Base-by-base conservation (phyloP, 2,888 invertebrate genomes). In the Synergus itoensis region DNA sequence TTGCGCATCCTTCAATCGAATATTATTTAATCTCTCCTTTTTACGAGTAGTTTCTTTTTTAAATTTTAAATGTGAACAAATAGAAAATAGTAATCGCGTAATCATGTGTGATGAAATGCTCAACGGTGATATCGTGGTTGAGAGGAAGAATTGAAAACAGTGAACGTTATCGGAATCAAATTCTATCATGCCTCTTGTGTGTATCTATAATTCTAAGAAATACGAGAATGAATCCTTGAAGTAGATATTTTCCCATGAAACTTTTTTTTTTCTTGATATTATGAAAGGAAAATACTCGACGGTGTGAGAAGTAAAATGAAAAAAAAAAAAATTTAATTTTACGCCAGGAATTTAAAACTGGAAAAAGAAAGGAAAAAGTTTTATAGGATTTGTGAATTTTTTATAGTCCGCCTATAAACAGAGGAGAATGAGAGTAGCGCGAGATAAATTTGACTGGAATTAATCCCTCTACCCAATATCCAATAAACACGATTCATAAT, bases 371-470 rank as follows among this genome's bases (percentile, higher is more conserved):
- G 28, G n/a, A 53, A 48, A 16, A 53, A 53, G n/a, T 45, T 73
- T 73, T 73, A 53, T 73, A 69, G 45, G 69, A 53, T n/a, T 53
- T 73, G 28, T 53, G 36, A 73, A 73, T 53, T 73, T 73, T 73
- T 28, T 73, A 73, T 73, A 69, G 28, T 11, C 28, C 48, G 48
- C 48, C 48, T 45, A 69, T 48, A 69, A 48, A 48, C 11, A 12
- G 48, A 11, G 28, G 36, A 69, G 21, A 18, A 18, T 43, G 67
- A 28, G 43, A 41, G 64, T 65, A n/a, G 9, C n/a, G 16, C 18
- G 67, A 67, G 18, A 67, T 67, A 48, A 69, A 43, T 60, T 60
- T 60, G 60, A 21, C 60, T 60, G 60, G 18, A 18, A 73, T 48
- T 73, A 73, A 21, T 36, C 28, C 48, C 48, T 48, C n/a, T 73